phyloP scores from a whole-genome alignment of 1,140 invertebrate species.

The Papilio machaon region DNA sequence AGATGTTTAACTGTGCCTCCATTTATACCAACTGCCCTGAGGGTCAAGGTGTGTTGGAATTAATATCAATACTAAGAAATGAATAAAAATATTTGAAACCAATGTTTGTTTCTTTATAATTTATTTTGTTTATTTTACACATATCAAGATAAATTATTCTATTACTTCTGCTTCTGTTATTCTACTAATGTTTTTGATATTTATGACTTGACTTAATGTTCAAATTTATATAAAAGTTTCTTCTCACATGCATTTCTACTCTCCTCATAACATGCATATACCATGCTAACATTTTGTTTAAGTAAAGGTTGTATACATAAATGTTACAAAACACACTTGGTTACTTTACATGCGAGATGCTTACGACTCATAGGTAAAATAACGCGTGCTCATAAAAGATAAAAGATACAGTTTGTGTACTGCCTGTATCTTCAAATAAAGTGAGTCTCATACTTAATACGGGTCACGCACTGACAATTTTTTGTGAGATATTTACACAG shows the following conservation, averaged over 20 bases:
- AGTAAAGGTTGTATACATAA: neutral
- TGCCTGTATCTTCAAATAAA: conserved; percentile 56
- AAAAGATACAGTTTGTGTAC: conserved; percentile 50
- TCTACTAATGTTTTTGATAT: too few relatives aligned
- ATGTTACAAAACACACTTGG: neutral
- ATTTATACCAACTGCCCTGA: conserved; percentile 80
- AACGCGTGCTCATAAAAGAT: conserved; percentile 46
- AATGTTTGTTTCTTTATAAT: neutral
- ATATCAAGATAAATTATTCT: too few relatives aligned
- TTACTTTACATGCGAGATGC: conserved; percentile 32
- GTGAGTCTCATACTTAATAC: conserved; percentile 52
- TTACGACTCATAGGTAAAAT: conserved; percentile 43
- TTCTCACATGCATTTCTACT: too few relatives aligned
- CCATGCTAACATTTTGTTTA: neutral
- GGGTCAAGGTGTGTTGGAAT: conserved; percentile 78
- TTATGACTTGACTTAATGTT: too few relatives aligned
- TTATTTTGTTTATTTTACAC: neutral
- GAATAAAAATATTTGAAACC: conserved; percentile 48
- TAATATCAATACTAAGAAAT: conserved; percentile 68
- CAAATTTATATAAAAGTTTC: too few relatives aligned
- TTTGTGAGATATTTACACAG: conserved; percentile 51
- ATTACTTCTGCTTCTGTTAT: too few relatives aligned
- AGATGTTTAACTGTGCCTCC: conserved; percentile 81
- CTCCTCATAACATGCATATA: too few relatives aligned
- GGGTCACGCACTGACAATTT: conserved; percentile 55